Percentiles rank a stretch among this genome's conserved stretches.
Conservation (phyloP, 2,888 invertebrate species). For the Portevinia maculata region DNA sequence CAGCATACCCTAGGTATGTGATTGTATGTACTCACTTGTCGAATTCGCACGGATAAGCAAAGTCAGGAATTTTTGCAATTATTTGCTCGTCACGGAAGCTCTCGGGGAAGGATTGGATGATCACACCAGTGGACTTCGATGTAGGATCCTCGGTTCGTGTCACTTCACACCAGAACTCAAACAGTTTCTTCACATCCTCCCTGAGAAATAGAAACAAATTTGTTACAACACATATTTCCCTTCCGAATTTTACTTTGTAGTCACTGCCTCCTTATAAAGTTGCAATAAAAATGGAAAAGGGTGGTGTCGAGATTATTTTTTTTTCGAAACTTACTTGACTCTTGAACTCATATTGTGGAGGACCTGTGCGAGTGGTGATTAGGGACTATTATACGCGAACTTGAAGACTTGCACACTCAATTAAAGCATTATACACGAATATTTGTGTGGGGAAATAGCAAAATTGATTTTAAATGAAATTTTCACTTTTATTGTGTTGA, state of each 20-base stretch:
- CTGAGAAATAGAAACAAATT: slow-evolving; percentile 75
- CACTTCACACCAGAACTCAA: slow-evolving; percentile 83
- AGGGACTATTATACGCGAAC: slow-evolving; percentile 48
- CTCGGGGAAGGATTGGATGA: slow-evolving; percentile 93
- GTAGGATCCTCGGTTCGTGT: slow-evolving; percentile 76
- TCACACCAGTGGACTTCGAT: slow-evolving; percentile 82
- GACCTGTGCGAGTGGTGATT: slow-evolving; percentile 48
- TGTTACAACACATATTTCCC: slow-evolving; percentile 17
- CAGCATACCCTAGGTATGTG: not conserved
- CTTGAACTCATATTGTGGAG: slow-evolving; percentile 68
- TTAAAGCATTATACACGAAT: slow-evolving; percentile 53
- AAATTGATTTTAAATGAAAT: slow-evolving; percentile 24
- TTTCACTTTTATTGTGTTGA: slow-evolving; percentile 36
- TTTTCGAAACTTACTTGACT: slow-evolving; percentile 65
- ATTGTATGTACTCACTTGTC: slow-evolving; percentile 86
- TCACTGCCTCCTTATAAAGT: slow-evolving; percentile 39
- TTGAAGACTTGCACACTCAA: slow-evolving; percentile 53
- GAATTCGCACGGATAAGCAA: slow-evolving; percentile 93
- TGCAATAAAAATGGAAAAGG: slow-evolving; percentile 40
- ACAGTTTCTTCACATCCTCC: slow-evolving; percentile 82
- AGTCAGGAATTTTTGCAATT: slow-evolving; percentile 93
- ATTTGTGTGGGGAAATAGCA: slow-evolving; percentile 11
- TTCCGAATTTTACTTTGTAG: not conserved
- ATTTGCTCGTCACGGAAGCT: slow-evolving; percentile 92
- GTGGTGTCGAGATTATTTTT: slow-evolving; percentile 55